Conservation (phyloP, 2,797 vertebrate species). For the Myioborus miniatus region DNA sequence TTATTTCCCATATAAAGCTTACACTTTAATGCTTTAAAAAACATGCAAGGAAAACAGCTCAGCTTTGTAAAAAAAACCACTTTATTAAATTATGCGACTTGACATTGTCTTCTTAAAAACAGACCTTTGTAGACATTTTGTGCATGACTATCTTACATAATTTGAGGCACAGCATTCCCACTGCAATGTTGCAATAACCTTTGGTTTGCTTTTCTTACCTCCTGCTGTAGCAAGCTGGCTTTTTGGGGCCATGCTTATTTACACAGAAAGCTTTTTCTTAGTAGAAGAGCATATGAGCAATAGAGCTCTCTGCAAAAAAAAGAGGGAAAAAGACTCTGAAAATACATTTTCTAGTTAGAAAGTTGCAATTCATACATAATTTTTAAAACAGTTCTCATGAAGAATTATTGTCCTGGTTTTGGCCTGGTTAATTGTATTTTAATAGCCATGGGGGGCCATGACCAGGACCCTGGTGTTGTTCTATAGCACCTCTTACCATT, state of each 20-base stretch:
- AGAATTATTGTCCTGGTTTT: background rate
- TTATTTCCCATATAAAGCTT: background rate
- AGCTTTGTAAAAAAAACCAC: background rate
- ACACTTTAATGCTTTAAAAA: background rate
- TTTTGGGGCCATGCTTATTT: background rate
- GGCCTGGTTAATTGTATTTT: background rate
- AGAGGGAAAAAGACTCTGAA: background rate
- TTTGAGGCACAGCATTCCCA: background rate
- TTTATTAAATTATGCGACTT: background rate
- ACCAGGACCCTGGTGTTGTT: background rate
- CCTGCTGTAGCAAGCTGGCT: background rate
- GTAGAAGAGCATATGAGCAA: background rate
- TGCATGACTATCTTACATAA: background rate
- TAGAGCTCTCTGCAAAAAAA: background rate
- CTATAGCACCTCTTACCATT: background rate
- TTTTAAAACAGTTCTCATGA: background rate
- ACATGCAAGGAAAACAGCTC: background rate
- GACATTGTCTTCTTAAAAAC: background rate
- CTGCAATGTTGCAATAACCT: background rate
- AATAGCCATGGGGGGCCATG: no score
- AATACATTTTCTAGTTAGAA: background rate
- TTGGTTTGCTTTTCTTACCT: background rate
- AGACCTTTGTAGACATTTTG: background rate
- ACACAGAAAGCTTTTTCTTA: background rate
- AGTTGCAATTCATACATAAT: background rate